Percentiles rank a stretch among this genome's conserved stretches.
Conservation (phyloP, 1,140 invertebrate genomes). For the Globodera rostochiensis region DNA sequence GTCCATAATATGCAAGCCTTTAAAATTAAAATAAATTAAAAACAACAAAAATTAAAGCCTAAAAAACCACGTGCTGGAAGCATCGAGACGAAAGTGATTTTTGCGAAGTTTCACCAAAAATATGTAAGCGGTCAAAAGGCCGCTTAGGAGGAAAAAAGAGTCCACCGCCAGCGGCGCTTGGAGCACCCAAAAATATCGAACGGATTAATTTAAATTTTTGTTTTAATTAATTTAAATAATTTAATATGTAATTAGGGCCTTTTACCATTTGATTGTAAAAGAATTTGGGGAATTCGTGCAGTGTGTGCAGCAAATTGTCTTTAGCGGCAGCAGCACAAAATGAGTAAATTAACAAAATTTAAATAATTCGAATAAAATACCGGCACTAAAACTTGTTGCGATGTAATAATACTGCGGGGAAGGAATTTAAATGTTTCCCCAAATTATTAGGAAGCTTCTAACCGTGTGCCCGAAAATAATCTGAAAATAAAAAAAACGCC, state of each 20-base stretch:
- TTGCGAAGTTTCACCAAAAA: conserved; percentile 54
- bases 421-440: not conserved
- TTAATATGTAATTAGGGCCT: too few relatives aligned
- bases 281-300: conserved; percentile 58
- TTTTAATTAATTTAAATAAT: conserved; percentile 10
- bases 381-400: conserved; percentile 54
- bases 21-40: not conserved
- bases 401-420: conserved; percentile 54
- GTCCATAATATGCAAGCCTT: conserved; percentile 49
- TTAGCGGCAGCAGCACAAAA: conserved; percentile 11
- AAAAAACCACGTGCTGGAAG: conserved; percentile 40
- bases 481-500: conserved; percentile 1
- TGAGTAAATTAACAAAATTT: not conserved
- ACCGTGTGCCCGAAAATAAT: conserved; percentile 59
- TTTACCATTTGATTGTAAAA: conserved; percentile 64
- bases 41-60: not conserved
- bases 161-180: conserved; percentile 63
- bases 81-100: conserved; percentile 37
- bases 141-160: conserved; percentile 64
- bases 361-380: conserved; percentile 23
- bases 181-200: not conserved
- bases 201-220: not conserved
- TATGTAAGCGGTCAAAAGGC: conserved; percentile 61
- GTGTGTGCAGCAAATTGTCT: conserved; percentile 62
- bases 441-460: conserved; percentile 2